Evolutionary conservation across 2,113 vertebrate genomes (phyloP), one percentile per base, ranked within the genome.

Genomic region (Helogale parvula): DNA sequence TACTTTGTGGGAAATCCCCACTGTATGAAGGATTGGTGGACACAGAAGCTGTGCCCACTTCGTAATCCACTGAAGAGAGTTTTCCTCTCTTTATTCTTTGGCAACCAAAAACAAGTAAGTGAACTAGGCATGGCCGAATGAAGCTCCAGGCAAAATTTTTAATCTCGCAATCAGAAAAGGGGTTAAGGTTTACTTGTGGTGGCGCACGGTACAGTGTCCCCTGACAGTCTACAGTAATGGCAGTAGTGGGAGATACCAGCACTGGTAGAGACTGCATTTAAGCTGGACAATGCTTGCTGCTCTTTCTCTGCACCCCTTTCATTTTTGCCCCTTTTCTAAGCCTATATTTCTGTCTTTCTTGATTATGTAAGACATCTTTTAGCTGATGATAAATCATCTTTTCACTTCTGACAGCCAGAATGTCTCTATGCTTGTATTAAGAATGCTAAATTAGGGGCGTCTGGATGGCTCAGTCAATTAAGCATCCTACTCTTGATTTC

Each of bases 361-460:
- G 25, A 21, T 89, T 79, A 84, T 80, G 1, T 69, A 66, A 93
- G 25, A 33, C 4, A 84, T n/a, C 12, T 85, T 57, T 35, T 72
- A 65, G 77, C 69, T 54, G 19, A 21, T 8, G 29, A n/a, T 63
- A 85, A 86, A 57, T 57, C 33, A 85, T 19, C 11, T 82, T 85
- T 93, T 71, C 19, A 9, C 5, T 87, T 82, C 52, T 86, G 45
- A 54, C 1, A 71, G 50, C 2, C 23, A 82, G 31, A 93, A 57
- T 21, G n/a, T 54, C 86, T 95, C 60, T 94, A 50, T n/a, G 35
- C 33, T 66, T 79, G 29, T 47, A 63, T 33, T 52, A 96, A 84
- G 54, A 93, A 23, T 54, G 8, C 50, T 86, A 66, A 95, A 60
- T 60, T 60, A 10, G 57, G 57, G 57, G 57, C 7, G 21, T 60